phyloP scores from a whole-genome alignment of 2,888 invertebrate genomes.

The Strigamia crassipes region DNA sequence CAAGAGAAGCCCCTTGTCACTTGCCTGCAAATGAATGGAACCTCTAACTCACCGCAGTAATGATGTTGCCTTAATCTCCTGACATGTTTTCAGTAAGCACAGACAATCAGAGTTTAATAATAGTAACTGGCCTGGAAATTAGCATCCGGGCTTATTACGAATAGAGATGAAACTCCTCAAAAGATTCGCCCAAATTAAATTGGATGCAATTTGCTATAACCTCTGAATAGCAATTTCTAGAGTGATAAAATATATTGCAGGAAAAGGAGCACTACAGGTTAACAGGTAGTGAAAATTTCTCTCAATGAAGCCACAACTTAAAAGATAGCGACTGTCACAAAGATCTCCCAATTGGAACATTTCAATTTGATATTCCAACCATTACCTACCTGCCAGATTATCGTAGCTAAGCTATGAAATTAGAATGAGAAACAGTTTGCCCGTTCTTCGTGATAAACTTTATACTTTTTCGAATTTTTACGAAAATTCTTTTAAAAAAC shows the following conservation, averaged over 20 bases:
- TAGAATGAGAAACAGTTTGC: neutral
- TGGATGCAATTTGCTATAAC: constrained; percentile 40
- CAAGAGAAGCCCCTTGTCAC: constrained; percentile 39
- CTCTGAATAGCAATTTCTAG: constrained; percentile 18
- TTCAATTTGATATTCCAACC: constrained; percentile 34
- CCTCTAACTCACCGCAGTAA: constrained; percentile 32
- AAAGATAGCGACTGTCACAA: constrained; percentile 40
- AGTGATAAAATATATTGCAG: constrained; percentile 35
- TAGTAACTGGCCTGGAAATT: constrained; percentile 38
- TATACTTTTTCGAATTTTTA: neutral
- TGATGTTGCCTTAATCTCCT: constrained; percentile 40
- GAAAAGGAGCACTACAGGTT: constrained; percentile 35
- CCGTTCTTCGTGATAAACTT: neutral
- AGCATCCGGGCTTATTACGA: constrained; percentile 36
- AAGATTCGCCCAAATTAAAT: constrained; percentile 40
- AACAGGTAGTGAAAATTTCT: constrained; percentile 35
- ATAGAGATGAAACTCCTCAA: constrained; percentile 40
- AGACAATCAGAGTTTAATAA: constrained; percentile 42
- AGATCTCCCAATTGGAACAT: constrained; percentile 40
- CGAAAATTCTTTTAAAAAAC: neutral
- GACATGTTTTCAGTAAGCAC: constrained; percentile 40
- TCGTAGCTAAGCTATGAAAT: constrained; percentile 1
- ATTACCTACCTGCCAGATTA: constrained; percentile 7
- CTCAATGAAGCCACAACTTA: constrained; percentile 40
- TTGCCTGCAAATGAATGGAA: constrained; percentile 37